Evolutionary conservation across 2,113 vertebrate genomes (phyloP), one percentile per base, ranked within the genome.

Genomic region (Charadrius vociferus): DNA sequence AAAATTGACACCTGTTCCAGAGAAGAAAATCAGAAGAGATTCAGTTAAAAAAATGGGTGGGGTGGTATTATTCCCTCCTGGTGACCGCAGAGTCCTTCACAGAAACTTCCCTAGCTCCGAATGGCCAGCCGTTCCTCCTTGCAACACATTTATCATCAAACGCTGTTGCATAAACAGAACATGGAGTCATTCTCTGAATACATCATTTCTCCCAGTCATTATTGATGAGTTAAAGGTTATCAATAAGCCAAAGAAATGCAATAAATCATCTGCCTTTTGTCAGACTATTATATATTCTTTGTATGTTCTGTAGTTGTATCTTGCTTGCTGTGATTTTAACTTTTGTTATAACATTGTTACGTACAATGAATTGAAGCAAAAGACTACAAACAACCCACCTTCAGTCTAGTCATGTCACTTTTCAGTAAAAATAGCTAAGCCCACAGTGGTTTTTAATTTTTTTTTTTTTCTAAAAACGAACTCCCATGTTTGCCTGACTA

Each of bases 161-260:
- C 0, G 1, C 9, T 63, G 14, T 83, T 97, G 89, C 93, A 80
- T 55, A 96, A 97, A 97, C 95, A 95, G 94, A 95, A 63, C 49
- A 77, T 11, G 55, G 84, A 77, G 71, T 37, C 67, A 1, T 88
- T 95, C 50, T 77, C 41, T 59, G 67, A 81, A 95, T 88, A 86
- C 41, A 90, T 97, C 20, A 82, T 90, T 93, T 93, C 45, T 70
- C 67, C 59, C 87, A 91, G 84, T 95, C 74, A 97, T 95, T 95
- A 96, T 94, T 97, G 91, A 94, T 96, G 93, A 96, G 79, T 74
- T 83, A 91, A 87, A 94, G 84, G 74, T 93, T 96, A 97, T 95
- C 96, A 97, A 83, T 93, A 94, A 97, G 94, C 78, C 93, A 86
- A 47, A 41, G 53, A 91, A 86, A 81, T 89, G 84, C 52, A 91